Percentiles rank a stretch among this genome's conserved stretches.
These are phyloP conservation scores for Fopius arisanus DNA, from an alignment of 1,140 invertebrate genomes.

Conservation along the genomic window DNA sequence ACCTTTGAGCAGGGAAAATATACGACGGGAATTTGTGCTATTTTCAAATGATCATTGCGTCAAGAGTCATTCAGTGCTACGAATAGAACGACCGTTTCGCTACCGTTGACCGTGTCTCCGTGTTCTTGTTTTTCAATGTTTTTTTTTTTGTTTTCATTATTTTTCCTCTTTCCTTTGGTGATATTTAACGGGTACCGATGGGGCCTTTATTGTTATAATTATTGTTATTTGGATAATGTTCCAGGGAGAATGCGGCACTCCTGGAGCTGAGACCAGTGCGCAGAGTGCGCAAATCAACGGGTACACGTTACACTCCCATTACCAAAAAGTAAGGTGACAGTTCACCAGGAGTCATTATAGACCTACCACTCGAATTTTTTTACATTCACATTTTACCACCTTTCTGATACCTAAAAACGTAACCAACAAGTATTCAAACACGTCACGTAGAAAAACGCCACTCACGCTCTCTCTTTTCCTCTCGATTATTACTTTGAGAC, in stretches of 20 bases:
- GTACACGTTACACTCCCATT: slow-evolving; percentile 45
- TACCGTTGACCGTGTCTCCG: neutral
- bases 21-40: slow-evolving; percentile 31
- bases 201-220: no score
- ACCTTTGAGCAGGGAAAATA: neutral
- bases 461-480: neutral
- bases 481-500: neutral
- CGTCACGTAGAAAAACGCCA: neutral
- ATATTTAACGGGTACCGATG: neutral
- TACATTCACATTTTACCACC: neutral
- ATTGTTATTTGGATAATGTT: slow-evolving; percentile 35
- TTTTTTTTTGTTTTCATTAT: neutral
- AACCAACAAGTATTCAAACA: neutral
- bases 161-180: neutral
- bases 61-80: slow-evolving; percentile 46
- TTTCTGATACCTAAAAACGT: no score
- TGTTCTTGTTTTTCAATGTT: neutral
- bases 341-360: neutral
- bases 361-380: neutral
- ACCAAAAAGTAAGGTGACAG: slow-evolving; percentile 58
- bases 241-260: slow-evolving; percentile 55
- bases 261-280: slow-evolving; percentile 58
- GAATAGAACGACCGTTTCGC: slow-evolving; percentile 41
- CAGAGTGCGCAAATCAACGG: slow-evolving; percentile 52
- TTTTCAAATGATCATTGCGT: slow-evolving; percentile 45